A percentile compares a stretch with the other conserved stretches of the same genome.
Evolutionary conservation across 2,113 vertebrate genomes (phyloP).

Genomic region (Apeltes quadracus): DNA sequence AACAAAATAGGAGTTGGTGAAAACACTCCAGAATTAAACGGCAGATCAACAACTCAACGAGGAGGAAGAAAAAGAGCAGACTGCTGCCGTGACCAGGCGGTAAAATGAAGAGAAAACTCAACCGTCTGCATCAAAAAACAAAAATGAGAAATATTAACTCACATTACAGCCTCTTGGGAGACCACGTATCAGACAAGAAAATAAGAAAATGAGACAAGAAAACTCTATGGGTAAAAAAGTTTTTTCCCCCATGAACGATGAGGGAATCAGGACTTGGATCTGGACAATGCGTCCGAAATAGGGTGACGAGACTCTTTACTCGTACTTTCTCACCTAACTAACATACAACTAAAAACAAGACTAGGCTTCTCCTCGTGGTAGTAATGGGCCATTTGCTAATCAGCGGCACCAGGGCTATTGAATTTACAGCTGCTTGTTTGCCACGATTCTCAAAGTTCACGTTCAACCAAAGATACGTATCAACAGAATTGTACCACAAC

Average conservation of each 20-base stretch:
- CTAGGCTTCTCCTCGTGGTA: background rate
- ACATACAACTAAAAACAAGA: too few relatives aligned
- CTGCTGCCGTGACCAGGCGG: background rate
- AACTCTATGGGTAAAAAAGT: background rate
- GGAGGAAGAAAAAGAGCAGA: background rate
- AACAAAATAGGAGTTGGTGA: slow-evolving; percentile 34
- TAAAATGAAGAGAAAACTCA: slow-evolving; percentile 15
- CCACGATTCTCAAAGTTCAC: slow-evolving; percentile 38
- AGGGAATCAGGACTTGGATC: background rate
- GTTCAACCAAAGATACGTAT: slow-evolving; percentile 6
- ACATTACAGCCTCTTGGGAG: background rate
- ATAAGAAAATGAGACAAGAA: too few relatives aligned
- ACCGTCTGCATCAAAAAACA: background rate
- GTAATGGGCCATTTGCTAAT: slow-evolving; percentile 15
- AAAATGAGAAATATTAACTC: background rate
- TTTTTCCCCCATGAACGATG: background rate
- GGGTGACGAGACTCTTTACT: background rate
- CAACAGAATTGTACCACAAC: background rate
- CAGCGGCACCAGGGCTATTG: slow-evolving; percentile 19
- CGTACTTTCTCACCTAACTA: background rate
- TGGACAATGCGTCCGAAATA: background rate
- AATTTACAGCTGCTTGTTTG: slow-evolving; percentile 42
- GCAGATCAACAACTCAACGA: slow-evolving; percentile 15
- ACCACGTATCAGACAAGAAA: background rate
- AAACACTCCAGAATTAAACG: slow-evolving; percentile 38